Conservation (phyloP, 2,113 vertebrate species). For the Gadus macrocephalus region DNA sequence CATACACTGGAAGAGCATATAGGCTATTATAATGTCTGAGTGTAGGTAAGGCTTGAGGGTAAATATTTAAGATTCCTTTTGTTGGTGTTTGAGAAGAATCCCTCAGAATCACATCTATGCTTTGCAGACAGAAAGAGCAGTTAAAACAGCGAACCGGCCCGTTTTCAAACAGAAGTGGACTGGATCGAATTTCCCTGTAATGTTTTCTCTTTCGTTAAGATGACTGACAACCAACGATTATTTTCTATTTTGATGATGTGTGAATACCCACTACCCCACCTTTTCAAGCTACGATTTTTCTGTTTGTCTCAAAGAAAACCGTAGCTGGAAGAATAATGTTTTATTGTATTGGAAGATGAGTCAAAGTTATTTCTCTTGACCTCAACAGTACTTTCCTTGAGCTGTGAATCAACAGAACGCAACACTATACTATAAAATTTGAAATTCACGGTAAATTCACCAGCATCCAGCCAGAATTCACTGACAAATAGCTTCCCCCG, state of each 20-base stretch:
- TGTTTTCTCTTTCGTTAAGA: background rate
- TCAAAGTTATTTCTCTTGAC: too few species aligned
- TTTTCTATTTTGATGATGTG: background rate
- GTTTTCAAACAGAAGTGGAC: background rate
- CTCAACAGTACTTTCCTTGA: too few species aligned
- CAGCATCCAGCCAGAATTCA: too few species aligned
- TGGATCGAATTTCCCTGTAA: background rate
- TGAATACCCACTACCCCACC: too few species aligned
- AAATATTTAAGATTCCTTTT: background rate
- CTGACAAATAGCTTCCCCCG: too few species aligned
- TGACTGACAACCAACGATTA: background rate
- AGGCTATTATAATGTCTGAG: conserved; percentile 25
- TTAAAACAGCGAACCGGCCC: background rate
- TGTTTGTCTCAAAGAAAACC: too few species aligned
- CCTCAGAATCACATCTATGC: background rate
- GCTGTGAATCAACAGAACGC: too few species aligned
- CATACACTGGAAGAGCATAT: conserved; percentile 12
- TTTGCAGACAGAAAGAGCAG: background rate
- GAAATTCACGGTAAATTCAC: too few species aligned
- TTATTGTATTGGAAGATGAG: too few species aligned
- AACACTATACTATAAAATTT: too few species aligned
- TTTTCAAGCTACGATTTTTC: too few species aligned
- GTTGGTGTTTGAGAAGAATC: background rate
- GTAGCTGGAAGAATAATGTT: too few species aligned
- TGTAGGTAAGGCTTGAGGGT: conserved; percentile 20